Conservation (phyloP, 1,140 invertebrate species). For the Lamellibrachia luymesi region DNA sequence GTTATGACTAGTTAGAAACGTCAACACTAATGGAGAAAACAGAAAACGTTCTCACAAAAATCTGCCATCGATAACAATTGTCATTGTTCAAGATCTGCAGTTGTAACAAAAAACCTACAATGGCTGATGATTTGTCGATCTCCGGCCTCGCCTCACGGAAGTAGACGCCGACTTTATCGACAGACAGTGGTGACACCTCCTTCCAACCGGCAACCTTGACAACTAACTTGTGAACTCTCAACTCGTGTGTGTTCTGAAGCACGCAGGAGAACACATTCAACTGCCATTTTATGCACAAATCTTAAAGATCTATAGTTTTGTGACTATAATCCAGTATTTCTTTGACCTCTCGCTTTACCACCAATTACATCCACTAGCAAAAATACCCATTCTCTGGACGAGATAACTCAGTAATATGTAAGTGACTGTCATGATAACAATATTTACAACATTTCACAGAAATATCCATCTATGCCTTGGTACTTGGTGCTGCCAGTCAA, state of each 20-base stretch:
- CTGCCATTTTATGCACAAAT: neutral
- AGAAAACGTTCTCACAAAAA: neutral
- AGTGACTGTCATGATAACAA: no score
- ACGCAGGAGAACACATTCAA: neutral
- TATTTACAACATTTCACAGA: no score
- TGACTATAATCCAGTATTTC: neutral
- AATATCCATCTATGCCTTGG: no score
- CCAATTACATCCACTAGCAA: neutral
- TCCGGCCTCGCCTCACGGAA: slow-evolving; percentile 73
- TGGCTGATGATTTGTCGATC: slow-evolving; percentile 12
- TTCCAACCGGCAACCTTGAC: slow-evolving; percentile 89
- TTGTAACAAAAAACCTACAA: neutral
- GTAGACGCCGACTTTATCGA: slow-evolving; percentile 92
- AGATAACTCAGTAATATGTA: no score
- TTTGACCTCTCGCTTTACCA: no score
- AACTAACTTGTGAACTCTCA: slow-evolving; percentile 79
- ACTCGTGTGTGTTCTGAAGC: slow-evolving; percentile 73
- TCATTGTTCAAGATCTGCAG: neutral
- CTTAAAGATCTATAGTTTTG: neutral
- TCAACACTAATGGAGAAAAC: neutral
- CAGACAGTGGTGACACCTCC: slow-evolving; percentile 80
- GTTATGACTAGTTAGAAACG: neutral
- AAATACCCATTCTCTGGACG: no score
- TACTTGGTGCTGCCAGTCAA: no score
- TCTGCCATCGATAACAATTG: neutral